phyloP scores from a whole-genome alignment of 2,888 invertebrate species.

The Drosophila mayaguana region DNA sequence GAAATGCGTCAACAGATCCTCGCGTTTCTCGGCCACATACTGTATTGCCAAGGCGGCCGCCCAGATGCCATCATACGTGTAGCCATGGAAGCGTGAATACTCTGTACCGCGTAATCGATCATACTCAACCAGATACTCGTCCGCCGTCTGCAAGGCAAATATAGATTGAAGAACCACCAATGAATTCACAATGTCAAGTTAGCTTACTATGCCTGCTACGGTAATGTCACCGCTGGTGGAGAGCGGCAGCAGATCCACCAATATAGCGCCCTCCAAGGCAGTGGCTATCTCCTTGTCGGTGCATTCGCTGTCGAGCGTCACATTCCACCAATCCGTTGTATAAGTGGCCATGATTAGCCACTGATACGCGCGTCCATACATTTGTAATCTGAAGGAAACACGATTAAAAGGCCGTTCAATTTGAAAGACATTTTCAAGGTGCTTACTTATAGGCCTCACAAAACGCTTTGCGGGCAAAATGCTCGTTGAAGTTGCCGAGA shows the following conservation, averaged over 20 bases:
- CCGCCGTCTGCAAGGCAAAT: conserved; percentile 90
- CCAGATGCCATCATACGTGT: conserved; percentile 99
- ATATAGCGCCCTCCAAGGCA: conserved; percentile 94
- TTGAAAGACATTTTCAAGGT: not conserved
- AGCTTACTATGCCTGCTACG: conserved; percentile 94
- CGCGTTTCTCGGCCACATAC: conserved; percentile 92
- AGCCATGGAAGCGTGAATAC: conserved; percentile 98
- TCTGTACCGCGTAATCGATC: conserved; percentile 92
- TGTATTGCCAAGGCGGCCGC: conserved; percentile 98
- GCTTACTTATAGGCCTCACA: conserved; percentile 92
- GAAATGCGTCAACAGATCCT: conserved; percentile 93
- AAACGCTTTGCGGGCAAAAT: conserved; percentile 95
- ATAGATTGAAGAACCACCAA: not conserved
- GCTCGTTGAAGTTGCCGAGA: conserved; percentile 97
- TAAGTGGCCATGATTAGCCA: conserved; percentile 97
- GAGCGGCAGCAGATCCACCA: conserved; percentile 94
- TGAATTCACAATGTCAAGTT: not conserved
- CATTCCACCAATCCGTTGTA: conserved; percentile 91
- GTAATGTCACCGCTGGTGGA: conserved; percentile 95
- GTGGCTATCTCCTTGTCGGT: conserved; percentile 90
- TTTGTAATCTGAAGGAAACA: conserved; percentile 87
- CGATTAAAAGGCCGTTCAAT: not conserved
- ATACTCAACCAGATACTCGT: conserved; percentile 94
- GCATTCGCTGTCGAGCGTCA: conserved; percentile 88
- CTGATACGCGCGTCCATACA: conserved; percentile 96